phyloP scores from a whole-genome alignment of 2,113 vertebrate species.

The Heptranchias perlo region DNA sequence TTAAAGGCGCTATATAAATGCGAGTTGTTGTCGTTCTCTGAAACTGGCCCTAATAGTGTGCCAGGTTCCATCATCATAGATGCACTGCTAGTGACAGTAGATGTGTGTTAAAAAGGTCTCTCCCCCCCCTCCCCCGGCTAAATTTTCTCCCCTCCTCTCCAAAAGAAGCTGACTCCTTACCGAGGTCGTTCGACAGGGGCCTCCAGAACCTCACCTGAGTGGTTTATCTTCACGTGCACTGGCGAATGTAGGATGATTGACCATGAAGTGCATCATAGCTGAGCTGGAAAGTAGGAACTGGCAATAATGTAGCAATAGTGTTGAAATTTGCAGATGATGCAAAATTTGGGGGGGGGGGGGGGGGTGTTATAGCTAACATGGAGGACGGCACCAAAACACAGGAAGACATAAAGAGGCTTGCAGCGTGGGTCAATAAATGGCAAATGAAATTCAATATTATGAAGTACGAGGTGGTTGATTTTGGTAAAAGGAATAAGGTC shows the following conservation, averaged over 20 bases:
- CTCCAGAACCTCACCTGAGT: background rate
- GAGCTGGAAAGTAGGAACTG: background rate
- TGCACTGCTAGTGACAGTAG: background rate
- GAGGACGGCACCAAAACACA: background rate
- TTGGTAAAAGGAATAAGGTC: too few relatives aligned
- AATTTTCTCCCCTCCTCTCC: background rate
- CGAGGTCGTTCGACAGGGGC: background rate
- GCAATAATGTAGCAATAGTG: background rate
- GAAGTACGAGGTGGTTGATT: background rate
- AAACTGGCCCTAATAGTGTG: background rate
- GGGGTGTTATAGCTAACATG: background rate
- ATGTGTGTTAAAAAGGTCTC: background rate
- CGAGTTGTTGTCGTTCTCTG: too few relatives aligned
- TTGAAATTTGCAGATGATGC: background rate
- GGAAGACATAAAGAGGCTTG: background rate
- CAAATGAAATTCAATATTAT: background rate
- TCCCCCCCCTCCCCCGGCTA: background rate
- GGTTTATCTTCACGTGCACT: background rate
- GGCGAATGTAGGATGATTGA: background rate
- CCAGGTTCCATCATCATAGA: background rate
- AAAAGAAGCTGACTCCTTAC: background rate
- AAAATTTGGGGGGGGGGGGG: background rate
- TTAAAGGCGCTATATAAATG: too few relatives aligned
- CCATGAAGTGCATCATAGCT: background rate
- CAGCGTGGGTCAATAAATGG: too few relatives aligned